Conservation (phyloP, 1,140 invertebrate species). For the Mactra quadrangularis region DNA sequence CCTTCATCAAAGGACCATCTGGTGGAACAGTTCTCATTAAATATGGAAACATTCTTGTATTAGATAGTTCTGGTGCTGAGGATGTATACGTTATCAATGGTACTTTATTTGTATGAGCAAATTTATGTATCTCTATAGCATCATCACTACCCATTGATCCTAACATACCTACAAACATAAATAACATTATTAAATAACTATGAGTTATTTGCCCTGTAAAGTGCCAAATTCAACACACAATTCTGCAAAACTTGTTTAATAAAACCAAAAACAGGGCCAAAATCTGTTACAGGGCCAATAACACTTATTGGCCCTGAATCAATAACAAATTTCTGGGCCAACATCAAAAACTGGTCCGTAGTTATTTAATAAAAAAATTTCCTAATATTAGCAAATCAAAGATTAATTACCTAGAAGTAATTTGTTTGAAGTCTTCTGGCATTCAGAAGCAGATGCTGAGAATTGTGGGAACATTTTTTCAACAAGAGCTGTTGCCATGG, state of each 20-base stretch:
- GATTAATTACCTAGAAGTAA: slow-evolving; percentile 76
- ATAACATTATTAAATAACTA: no score
- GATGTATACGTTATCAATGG: slow-evolving; percentile 92
- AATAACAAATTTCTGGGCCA: no score
- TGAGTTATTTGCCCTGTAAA: no score
- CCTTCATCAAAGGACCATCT: slow-evolving; percentile 86
- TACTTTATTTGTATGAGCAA: slow-evolving; percentile 85
- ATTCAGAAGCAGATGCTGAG: slow-evolving; percentile 56
- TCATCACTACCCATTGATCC: slow-evolving; percentile 62
- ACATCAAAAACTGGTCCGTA: no score
- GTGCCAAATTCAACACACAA: no score
- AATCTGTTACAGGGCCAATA: no score
- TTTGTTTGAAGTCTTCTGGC: slow-evolving; percentile 55
- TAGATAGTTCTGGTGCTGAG: slow-evolving; percentile 89
- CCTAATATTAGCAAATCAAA: no score
- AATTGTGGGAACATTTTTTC: slow-evolving; percentile 71
- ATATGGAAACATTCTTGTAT: slow-evolving; percentile 89
- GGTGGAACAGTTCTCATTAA: slow-evolving; percentile 92
- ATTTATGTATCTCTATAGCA: slow-evolving; percentile 64
- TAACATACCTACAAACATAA: slow-evolving; percentile 22
- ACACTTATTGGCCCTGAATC: no score
- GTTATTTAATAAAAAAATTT: no score
- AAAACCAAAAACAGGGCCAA: no score
- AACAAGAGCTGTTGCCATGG: slow-evolving; percentile 64
- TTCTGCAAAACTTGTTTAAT: no score